Conservation (phyloP, 2,797 vertebrate genomes). For the Euphonia xanthogaster region DNA sequence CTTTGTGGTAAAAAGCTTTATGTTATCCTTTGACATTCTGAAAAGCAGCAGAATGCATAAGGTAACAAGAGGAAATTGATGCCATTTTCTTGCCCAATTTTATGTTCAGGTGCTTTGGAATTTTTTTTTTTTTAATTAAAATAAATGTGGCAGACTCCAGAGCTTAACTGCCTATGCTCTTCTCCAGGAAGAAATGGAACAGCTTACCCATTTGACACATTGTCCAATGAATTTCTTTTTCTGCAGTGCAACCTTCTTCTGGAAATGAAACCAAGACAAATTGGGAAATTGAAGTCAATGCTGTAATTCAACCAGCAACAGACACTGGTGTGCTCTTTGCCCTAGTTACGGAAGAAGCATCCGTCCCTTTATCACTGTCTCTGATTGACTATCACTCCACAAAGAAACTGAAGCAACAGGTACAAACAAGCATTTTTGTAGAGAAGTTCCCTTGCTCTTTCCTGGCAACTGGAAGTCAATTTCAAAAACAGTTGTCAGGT, state of each 20-base stretch:
- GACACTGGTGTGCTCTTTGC: constrained; percentile 89
- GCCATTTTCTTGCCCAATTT: not conserved
- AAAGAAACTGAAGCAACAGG: constrained; percentile 86
- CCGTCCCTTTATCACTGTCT: constrained; percentile 86
- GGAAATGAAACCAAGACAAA: constrained; percentile 65
- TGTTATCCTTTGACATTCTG: not conserved
- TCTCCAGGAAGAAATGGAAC: not conserved
- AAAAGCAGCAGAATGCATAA: not conserved
- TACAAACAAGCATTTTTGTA: constrained; percentile 51
- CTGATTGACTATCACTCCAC: constrained; percentile 88
- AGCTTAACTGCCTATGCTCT: not conserved
- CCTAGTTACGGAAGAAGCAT: constrained; percentile 80
- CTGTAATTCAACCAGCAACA: constrained; percentile 84
- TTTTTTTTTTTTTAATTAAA: not conserved
- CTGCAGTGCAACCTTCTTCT: constrained; percentile 53
- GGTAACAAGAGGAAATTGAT: not conserved
- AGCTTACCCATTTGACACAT: not conserved
- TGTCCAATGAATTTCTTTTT: not conserved
- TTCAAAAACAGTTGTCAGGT: not conserved
- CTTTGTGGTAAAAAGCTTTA: not conserved
- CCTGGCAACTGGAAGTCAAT: not conserved
- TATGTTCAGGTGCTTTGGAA: not conserved
- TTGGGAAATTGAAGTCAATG: constrained; percentile 82
- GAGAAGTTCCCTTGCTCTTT: not conserved
- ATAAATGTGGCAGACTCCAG: not conserved